Conservation (phyloP, 2,888 invertebrate species). For the Pegoplata infirma region DNA sequence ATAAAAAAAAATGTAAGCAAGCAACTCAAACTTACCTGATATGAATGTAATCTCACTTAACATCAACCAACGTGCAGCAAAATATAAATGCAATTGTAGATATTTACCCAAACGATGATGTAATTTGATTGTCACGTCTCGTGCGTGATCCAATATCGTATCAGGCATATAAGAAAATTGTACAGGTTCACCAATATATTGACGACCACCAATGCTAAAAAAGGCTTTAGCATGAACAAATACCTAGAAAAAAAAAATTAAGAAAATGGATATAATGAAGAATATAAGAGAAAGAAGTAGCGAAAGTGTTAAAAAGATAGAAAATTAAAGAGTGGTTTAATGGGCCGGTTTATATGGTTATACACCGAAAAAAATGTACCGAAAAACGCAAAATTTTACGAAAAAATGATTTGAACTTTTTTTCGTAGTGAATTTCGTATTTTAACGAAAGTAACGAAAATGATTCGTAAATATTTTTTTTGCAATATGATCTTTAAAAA, state of each 20-base stretch:
- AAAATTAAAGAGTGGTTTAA: too few species aligned
- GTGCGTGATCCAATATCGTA: slow-evolving; percentile 85
- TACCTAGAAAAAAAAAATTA: slow-evolving; percentile 80
- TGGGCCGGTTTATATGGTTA: too few species aligned
- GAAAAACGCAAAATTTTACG: too few species aligned
- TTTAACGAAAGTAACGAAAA: too few species aligned
- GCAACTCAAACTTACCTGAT: slow-evolving; percentile 84
- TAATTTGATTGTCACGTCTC: slow-evolving; percentile 89
- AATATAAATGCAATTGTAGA: slow-evolving; percentile 87
- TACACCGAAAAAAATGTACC: too few species aligned
- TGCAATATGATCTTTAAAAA: too few species aligned
- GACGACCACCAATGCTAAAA: slow-evolving; percentile 86
- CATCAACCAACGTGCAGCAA: slow-evolving; percentile 90
- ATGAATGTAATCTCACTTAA: slow-evolving; percentile 91
- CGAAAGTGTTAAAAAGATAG: too few species aligned
- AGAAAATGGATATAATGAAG: background rate
- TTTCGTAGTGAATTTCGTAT: too few species aligned
- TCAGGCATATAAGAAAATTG: slow-evolving; percentile 88
- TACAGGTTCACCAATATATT: slow-evolving; percentile 85
- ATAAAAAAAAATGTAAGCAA: background rate
- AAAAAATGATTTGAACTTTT: too few species aligned
- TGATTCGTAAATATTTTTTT: too few species aligned
- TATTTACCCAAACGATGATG: slow-evolving; percentile 87
- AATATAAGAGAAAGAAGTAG: background rate
- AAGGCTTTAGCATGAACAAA: slow-evolving; percentile 88